A percentile compares a stretch with the other conserved stretches of the same genome.
These are phyloP conservation scores for Halocaridina rubra DNA, from an alignment of 2,888 invertebrate species.

Conservation along the genomic window DNA sequence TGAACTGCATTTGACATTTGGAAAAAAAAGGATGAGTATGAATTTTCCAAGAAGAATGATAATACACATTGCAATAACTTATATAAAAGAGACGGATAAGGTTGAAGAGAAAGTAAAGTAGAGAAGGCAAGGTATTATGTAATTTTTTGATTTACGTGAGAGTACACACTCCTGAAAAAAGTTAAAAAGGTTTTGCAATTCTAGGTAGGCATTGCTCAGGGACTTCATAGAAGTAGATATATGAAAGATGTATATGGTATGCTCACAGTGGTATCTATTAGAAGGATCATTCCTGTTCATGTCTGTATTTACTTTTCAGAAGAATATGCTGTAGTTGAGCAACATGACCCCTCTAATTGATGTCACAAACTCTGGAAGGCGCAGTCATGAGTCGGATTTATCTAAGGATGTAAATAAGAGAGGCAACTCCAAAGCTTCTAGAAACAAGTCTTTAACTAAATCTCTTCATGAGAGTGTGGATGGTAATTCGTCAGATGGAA, in stretches of 20 bases:
- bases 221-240: too few relatives aligned
- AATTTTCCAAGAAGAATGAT: too few relatives aligned
- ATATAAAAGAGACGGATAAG: too few relatives aligned
- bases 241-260: neutral
- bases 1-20: too few relatives aligned
- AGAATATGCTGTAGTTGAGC: conserved; percentile 12
- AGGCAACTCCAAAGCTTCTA: neutral
- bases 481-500: neutral
- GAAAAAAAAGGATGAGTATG: too few relatives aligned
- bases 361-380: conserved; percentile 34
- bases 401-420: neutral
- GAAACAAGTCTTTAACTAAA: neutral
- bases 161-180: too few relatives aligned
- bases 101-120: too few relatives aligned
- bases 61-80: too few relatives aligned
- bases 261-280: neutral
- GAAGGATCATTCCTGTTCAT: neutral
- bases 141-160: too few relatives aligned
- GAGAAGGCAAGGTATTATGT: too few relatives aligned
- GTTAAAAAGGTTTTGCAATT: too few relatives aligned
- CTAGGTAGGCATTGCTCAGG: too few relatives aligned
- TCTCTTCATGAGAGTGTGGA: neutral
- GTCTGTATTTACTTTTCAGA: neutral
- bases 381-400: neutral
- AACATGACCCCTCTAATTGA: conserved; percentile 48